Conservation (phyloP, 2,113 vertebrate species). For the Echinops telfairi region DNA sequence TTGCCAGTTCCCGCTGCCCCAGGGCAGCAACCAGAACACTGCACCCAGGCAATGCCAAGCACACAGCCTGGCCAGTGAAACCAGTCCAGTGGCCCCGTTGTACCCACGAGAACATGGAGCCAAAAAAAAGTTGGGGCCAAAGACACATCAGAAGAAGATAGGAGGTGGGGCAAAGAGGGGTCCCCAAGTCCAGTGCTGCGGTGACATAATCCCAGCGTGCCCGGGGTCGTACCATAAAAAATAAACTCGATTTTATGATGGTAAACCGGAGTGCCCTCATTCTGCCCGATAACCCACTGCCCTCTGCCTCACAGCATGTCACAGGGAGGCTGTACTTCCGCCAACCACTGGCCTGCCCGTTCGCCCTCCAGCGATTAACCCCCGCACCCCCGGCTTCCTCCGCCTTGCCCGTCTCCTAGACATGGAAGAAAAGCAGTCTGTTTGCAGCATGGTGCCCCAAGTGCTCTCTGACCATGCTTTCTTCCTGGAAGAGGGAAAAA, state of each 20-base stretch:
- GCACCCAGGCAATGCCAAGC: rapidly evolving
- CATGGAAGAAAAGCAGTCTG: not conserved
- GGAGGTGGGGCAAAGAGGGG: rapidly evolving
- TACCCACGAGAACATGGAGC: not conserved
- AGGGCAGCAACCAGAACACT: not conserved
- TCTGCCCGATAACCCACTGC: not conserved
- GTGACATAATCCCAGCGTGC: not conserved
- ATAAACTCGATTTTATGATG: not conserved
- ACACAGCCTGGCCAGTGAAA: not conserved
- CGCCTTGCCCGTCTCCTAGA: not conserved
- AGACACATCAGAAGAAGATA: not conserved
- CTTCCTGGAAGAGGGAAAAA: not conserved
- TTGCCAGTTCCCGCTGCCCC: not conserved
- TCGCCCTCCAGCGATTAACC: not conserved
- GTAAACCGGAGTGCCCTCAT: too few relatives aligned
- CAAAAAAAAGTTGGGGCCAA: rapidly evolving
- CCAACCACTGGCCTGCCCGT: too few relatives aligned
- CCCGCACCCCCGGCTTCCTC: not conserved
- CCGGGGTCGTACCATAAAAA: not conserved
- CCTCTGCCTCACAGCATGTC: not conserved
- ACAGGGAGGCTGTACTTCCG: not conserved
- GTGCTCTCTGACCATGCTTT: too few relatives aligned
- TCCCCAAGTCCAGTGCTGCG: not conserved
- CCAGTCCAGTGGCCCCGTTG: not conserved
- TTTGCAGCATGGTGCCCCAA: not conserved